A percentile compares a stretch with the other conserved stretches of the same genome.
Conservation (phyloP, 2,888 invertebrate genomes). For the Eremobia ochroleuca region DNA sequence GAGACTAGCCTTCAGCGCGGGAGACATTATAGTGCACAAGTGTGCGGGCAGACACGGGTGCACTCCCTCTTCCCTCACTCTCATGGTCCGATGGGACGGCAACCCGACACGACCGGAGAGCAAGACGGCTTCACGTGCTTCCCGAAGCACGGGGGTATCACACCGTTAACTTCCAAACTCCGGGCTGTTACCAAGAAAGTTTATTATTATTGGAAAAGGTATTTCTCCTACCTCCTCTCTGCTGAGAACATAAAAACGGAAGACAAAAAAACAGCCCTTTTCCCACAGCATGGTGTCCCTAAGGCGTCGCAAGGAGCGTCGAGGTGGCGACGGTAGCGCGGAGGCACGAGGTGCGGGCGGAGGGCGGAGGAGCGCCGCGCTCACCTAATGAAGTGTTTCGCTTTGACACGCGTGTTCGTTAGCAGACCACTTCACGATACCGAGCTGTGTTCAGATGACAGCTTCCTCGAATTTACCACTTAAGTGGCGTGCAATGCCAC, state of each 20-base stretch:
- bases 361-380: conserved; percentile 78
- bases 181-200: no score
- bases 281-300: conserved; percentile 54
- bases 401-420: conserved; percentile 91
- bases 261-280: background rate
- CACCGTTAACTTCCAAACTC: no score
- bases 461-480: conserved; percentile 89
- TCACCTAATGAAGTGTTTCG: conserved; percentile 91
- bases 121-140: no score
- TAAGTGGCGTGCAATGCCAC: conserved; percentile 86
- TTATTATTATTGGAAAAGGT: background rate
- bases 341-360: conserved; percentile 20
- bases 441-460: conserved; percentile 88
- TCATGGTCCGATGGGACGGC: no score
- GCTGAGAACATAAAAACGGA: background rate
- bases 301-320: conserved; percentile 67
- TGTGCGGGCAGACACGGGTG: no score
- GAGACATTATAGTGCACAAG: no score
- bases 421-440: conserved; percentile 88
- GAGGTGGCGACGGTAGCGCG: conserved; percentile 67
- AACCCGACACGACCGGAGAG: no score
- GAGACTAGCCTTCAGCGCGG: no score
- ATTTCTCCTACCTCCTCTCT: background rate
- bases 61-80: no score
- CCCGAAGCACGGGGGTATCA: no score